Evolutionary conservation across 2,888 invertebrate genomes (phyloP).

Genomic region (Chalcosyrphus nemorum): DNA sequence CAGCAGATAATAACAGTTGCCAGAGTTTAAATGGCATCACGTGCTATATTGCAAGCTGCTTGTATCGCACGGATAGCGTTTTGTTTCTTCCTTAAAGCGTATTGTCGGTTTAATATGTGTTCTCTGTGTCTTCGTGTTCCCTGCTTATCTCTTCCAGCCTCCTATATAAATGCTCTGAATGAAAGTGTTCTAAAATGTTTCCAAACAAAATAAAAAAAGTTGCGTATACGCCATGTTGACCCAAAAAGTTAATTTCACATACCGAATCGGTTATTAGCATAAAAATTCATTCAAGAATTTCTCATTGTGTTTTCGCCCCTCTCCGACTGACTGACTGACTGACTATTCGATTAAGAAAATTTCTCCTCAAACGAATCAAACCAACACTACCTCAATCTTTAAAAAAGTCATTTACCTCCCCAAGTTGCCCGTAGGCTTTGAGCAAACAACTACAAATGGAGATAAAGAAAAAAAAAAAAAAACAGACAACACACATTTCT

Average conservation of each 20-base stretch:
- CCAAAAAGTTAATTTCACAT: background rate
- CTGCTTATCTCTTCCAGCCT: too few relatives aligned
- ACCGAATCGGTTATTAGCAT: background rate
- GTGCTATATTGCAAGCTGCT: too few relatives aligned
- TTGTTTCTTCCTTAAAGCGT: too few relatives aligned
- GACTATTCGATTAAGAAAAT: slow-evolving; percentile 34
- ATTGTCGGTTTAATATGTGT: too few relatives aligned
- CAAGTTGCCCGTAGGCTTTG: slow-evolving; percentile 27
- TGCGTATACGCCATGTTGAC: slow-evolving; percentile 49
- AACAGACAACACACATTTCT: too few relatives aligned
- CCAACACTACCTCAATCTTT: background rate
- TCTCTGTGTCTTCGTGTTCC: too few relatives aligned
- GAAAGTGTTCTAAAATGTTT: background rate
- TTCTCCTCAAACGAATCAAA: slow-evolving; percentile 39
- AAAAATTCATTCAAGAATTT: slow-evolving; percentile 9
- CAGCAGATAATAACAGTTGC: too few relatives aligned
- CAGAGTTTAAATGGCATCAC: too few relatives aligned
- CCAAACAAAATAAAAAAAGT: background rate
- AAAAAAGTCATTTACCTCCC: slow-evolving; percentile 49
- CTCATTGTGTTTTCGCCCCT: background rate
- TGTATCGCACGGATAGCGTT: too few relatives aligned
- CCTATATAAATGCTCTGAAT: too few relatives aligned
- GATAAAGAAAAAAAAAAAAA: slow-evolving; percentile 15
- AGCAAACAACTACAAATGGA: slow-evolving; percentile 13
- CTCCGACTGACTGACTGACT: too few relatives aligned